These are phyloP conservation scores for Cotesia chilonis DNA, from an alignment of 1,140 invertebrate genomes.

Conservation along the genomic window DNA sequence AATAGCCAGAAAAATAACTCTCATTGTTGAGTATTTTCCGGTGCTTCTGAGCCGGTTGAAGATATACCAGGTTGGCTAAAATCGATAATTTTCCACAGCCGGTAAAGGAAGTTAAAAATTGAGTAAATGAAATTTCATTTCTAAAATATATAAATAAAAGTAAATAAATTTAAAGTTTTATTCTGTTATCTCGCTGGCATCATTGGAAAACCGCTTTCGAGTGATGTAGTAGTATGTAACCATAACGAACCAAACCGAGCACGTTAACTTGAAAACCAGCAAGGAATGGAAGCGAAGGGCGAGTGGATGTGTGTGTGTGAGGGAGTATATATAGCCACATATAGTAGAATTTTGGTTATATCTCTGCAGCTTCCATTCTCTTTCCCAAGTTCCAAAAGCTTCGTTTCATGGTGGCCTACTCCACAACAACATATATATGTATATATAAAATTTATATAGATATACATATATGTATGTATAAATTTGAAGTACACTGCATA, in stretches of 20 bases:
- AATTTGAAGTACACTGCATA: background rate
- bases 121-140: background rate
- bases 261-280: background rate
- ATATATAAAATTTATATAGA: constrained; percentile 27
- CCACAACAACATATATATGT: background rate
- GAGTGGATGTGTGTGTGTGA: background rate
- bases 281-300: background rate
- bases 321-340: no score
- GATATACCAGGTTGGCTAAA: no score
- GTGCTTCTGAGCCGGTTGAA: no score
- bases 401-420: no score
- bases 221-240: constrained; percentile 2
- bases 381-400: constrained; percentile 7
- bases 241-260: constrained; percentile 14
- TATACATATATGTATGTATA: constrained; percentile 19
- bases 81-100: no score
- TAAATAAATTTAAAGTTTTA: background rate
- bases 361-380: constrained; percentile 27
- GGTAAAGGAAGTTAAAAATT: no score
- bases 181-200: constrained; percentile 7
- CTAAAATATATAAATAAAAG: background rate
- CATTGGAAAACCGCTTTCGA: constrained; percentile 10
- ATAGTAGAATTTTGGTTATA: constrained; percentile 10
- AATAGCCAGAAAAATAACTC: no score
- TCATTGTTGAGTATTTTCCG: no score